Percentiles rank a stretch among this genome's conserved stretches.
Evolutionary conservation across 2,113 vertebrate genomes (phyloP).

Genomic region (Zootoca vivipara): DNA sequence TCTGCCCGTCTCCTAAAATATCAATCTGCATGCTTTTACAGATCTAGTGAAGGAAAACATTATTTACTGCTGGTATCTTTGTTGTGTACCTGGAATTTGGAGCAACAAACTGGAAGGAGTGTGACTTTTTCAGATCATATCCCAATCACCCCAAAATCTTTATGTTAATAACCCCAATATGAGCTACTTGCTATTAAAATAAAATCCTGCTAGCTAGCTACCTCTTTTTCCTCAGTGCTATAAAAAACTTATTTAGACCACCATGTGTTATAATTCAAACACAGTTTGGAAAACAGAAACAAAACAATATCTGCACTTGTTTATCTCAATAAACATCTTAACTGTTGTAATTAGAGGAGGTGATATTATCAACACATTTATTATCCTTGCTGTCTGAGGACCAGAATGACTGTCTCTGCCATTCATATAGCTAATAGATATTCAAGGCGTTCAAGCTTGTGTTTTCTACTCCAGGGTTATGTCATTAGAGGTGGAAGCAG

Average conservation of each 20-base stretch:
- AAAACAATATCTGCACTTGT: not conserved
- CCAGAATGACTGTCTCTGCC: slow-evolving; percentile 37
- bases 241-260: not conserved
- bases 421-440: slow-evolving; percentile 26
- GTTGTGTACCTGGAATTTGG: not conserved
- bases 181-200: not conserved
- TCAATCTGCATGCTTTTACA: not conserved
- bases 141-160: not conserved
- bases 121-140: not conserved
- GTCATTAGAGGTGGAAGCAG: slow-evolving; percentile 51
- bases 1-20: not conserved
- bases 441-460: slow-evolving; percentile 29
- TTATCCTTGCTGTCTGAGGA: slow-evolving; percentile 2
- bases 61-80: not conserved
- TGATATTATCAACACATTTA: slow-evolving; percentile 6
- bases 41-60: not conserved
- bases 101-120: not conserved
- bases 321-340: not conserved
- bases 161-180: not conserved
- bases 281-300: slow-evolving; percentile 7
- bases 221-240: not conserved
- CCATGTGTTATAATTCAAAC: slow-evolving; percentile 2
- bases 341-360: slow-evolving; percentile 7
- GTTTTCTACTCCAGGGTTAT: slow-evolving; percentile 48
- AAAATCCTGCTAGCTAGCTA: not conserved